Conservation (phyloP, 2,797 vertebrate genomes). For the Staurois parvus region DNA sequence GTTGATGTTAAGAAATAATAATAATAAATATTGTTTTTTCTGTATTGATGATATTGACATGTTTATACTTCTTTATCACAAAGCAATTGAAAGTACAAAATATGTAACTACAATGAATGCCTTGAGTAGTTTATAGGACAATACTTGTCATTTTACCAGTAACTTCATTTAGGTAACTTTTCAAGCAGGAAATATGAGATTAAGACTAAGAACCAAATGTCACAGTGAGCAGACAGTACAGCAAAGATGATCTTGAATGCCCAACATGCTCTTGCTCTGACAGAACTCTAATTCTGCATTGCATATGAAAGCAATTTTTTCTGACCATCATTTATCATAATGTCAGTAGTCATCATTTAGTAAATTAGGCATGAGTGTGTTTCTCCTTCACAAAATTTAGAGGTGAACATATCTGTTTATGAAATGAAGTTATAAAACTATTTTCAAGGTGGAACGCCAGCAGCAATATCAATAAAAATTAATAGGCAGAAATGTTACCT, state of each 20-base stretch:
- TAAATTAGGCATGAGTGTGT: slow-evolving; percentile 83
- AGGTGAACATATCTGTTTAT: slow-evolving; percentile 51
- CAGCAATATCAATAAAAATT: too few relatives aligned
- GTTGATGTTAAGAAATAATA: too few relatives aligned
- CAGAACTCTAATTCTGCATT: slow-evolving; percentile 71
- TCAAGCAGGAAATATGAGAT: neutral
- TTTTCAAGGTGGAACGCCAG: too few relatives aligned
- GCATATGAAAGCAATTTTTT: slow-evolving; percentile 75
- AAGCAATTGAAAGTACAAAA: too few relatives aligned
- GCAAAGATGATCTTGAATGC: slow-evolving; percentile 5
- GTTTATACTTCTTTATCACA: too few relatives aligned
- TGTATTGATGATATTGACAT: too few relatives aligned
- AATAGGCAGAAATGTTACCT: too few relatives aligned
- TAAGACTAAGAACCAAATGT: neutral
- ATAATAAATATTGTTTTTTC: too few relatives aligned
- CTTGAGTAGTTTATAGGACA: neutral
- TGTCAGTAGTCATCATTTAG: slow-evolving; percentile 80
- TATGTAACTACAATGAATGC: too few relatives aligned
- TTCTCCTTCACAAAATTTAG: slow-evolving; percentile 31
- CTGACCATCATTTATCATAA: slow-evolving; percentile 78
- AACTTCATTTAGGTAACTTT: neutral
- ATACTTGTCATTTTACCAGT: neutral
- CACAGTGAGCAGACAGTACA: neutral
- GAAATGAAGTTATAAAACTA: neutral
- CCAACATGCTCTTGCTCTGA: slow-evolving; percentile 65